Base-by-base conservation (phyloP, 2,113 vertebrate species). In the Nycticorax nycticorax region DNA sequence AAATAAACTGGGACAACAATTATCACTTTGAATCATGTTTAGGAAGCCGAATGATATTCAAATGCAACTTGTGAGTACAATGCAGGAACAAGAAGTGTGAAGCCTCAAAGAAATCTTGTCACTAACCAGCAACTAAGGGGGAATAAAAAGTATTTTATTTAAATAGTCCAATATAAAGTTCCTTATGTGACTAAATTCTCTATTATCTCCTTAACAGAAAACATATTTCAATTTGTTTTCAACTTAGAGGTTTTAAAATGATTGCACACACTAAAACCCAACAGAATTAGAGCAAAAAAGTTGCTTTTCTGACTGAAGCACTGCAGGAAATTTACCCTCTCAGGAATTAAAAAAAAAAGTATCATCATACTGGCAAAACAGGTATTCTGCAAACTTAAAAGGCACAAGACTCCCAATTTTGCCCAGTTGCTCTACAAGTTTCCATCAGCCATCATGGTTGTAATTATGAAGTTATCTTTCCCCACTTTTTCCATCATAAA, bases 161-260 rank as follows among this genome's bases (percentile, higher is more conserved):
- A 98, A 98, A 98, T 97, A 97, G 97, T 96, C 95, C 97, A 98
- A 98, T 97, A 98, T 97, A 97, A 98, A 98, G 86, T 96, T 96
- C 93, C 90, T 97, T 88, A 90, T 27, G 85, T 95, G 92, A 97
- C 95, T 96, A 97, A 94, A 92, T 81, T 94, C 68, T 96, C 84
- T 97, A 96, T 95, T 95, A 94, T 68, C 83, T 97, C 78, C 84
- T 92, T 89, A 97, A 95, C 93, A 98, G 97, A 96, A 95, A 96
- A 97, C 87, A 85, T 93, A 96, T 47, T 96, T 93, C 18, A 24
- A 74, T 47, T 82, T 48, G 35, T 80, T 90, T 97, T 95, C 87
- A 89, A 95, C 69, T 84, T 85, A 93, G 93, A 89, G 94, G 94
- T 91, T 95, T 97, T 92, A 55, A 93, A 96, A 96, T 97, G 93